Evolutionary conservation across 2,888 invertebrate species (phyloP), one percentile per base, ranked within the genome.

Genomic region (Calliopum simillimum): DNA sequence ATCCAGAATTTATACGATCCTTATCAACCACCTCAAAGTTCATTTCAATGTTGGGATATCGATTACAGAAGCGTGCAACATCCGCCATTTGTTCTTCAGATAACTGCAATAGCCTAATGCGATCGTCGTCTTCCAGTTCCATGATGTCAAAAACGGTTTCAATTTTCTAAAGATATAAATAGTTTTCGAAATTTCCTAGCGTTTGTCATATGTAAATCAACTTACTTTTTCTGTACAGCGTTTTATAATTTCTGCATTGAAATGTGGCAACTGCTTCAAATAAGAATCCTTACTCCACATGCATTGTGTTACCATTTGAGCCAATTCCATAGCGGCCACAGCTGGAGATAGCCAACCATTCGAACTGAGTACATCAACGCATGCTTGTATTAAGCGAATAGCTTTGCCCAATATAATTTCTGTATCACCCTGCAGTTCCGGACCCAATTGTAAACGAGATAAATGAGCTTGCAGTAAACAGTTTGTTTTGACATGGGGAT

Each of bases 211-310:
- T 33, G 33, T 33, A 8, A 2, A 33, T n/a, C n/a, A 16, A 19
- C 19, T n/a, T 65, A 85, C 86, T 77, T 97, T 96, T 21, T 97
- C 98, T 0, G 94, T 90, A 82, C 98, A 98, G 6, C 97, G 88
- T 81, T 96, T 95, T 75, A 99, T 93, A 69, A 96, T 92, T 0
- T 97, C 98, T 0, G 89, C 83, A 3, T 91, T 93, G 86, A 99
- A 99, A 87, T 99, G 98, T 2, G 99, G 99, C 83, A 99, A 87
- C 83, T 99, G 99, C 73, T 98, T 93, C 73, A 99, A 89, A 83
- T 98, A 98, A 0, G 97, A 96, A 87, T 99, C 99, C 86, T 98
- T 98, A 80, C 95, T 96, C 98, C 99, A 99, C 98, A 99, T 98
- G 12, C 99, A 99, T 87, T 99, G 99, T 0, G 99, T 99, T 2